These are phyloP conservation scores for Fopius arisanus DNA, from an alignment of 1,140 invertebrate species.

Conservation along the genomic window DNA sequence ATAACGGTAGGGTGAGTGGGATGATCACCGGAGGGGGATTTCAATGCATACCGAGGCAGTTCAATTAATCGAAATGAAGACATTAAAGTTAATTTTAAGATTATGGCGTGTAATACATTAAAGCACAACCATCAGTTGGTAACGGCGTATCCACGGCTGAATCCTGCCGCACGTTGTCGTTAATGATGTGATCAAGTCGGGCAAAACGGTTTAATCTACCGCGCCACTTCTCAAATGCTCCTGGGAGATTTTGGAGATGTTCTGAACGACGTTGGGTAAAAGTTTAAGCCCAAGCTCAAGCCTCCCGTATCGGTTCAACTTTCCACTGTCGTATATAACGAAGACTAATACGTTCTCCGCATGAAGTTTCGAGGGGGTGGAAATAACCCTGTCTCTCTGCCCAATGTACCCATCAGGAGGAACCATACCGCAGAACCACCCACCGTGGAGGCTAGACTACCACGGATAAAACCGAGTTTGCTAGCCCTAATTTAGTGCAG, in stretches of 20 bases:
- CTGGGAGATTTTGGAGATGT: not conserved
- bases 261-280: conserved; percentile 13
- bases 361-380: conserved; percentile 18
- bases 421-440: conserved; percentile 38
- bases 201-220: not conserved
- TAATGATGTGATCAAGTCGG: not conserved
- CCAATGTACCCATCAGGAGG: conserved; percentile 27
- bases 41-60: not conserved
- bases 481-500: conserved; percentile 57
- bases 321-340: conserved; percentile 15
- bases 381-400: not conserved
- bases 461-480: conserved; percentile 49
- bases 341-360: conserved; percentile 32
- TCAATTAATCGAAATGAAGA: not conserved
- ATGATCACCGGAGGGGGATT: too few relatives aligned
- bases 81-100: conserved; percentile 9
- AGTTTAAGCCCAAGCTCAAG: conserved; percentile 26
- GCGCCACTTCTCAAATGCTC: not conserved
- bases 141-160: not conserved
- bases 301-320: conserved; percentile 27
- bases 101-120: not conserved
- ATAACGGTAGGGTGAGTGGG: too few relatives aligned
- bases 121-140: not conserved
- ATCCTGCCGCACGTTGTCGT: not conserved
- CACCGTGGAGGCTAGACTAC: conserved; percentile 19